Evolutionary conservation across 1,140 invertebrate species (phyloP), one percentile per base, ranked within the genome.

Genomic region (Hyposmocoma kahamanoa): DNA sequence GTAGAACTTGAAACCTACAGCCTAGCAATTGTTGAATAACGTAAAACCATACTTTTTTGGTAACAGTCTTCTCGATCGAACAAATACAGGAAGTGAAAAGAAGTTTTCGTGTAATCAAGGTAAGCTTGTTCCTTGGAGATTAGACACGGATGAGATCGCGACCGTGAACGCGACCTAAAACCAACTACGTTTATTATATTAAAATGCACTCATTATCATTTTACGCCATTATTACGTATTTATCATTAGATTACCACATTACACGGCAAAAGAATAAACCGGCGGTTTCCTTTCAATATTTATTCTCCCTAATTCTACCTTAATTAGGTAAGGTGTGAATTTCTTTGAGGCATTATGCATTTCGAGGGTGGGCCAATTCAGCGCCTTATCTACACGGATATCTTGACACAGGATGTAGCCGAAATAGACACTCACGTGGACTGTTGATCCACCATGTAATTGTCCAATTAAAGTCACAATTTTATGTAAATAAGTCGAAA

Each of bases 271-370:
- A 62, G 43, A 67, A 64, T 60, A 57, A n/a, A n/a, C 41, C 50
- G 32, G 58, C 42, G 56, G 57, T 59, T 66, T 48, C 54, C 52
- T 66, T 64, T 59, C 54, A 53, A 60, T 78, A 75, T 73, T 75
- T 71, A 78, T 72, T 66, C 67, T 68, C 62, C 66, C 67, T 75
- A 75, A 76, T 75, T 72, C 63, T 45, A 66, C 56, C 67, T 69
- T 79, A 79, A 82, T 82, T 79, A 82, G 68, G 59, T 51, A 75
- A 78, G 78, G 78, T 82, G 76, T 82, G 74, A 82, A 80, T 78
- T 70, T 74, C 72, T 62, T 71, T 55, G 65, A 62, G 64, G 65
- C 53, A 63, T 74, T 57, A 58, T 64, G 56, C 64, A 57, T 67
- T 66, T 58, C 53, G 57, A 68, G 76, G 69, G 73, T 73, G 72